phyloP scores from a whole-genome alignment of 2,797 vertebrate genomes.

The Lepus oiostolus region DNA sequence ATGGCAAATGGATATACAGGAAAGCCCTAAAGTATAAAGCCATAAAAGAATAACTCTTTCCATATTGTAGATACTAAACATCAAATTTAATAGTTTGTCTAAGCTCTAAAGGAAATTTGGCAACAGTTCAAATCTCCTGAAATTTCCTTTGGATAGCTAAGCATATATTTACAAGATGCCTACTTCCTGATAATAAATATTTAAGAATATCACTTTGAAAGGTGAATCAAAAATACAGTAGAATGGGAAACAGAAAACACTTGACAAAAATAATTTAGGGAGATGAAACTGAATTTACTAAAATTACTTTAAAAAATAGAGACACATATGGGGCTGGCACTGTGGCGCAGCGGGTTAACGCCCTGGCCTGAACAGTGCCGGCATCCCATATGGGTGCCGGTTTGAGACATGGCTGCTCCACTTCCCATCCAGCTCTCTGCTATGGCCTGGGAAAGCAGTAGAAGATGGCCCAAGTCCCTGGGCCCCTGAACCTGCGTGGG shows the following conservation, averaged over 20 bases:
- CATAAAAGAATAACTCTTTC: slow-evolving; percentile 20
- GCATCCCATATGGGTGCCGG: too few species aligned
- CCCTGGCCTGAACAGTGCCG: too few species aligned
- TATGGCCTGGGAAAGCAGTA: too few species aligned
- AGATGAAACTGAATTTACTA: slow-evolving; percentile 44
- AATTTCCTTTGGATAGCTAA: background rate
- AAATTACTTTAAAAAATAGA: slow-evolving; percentile 34
- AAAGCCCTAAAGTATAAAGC: background rate
- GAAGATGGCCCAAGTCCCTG: too few species aligned
- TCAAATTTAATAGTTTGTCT: background rate
- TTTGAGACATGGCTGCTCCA: too few species aligned
- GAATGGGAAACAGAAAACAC: background rate
- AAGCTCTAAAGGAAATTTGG: background rate
- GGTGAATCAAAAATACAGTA: slow-evolving; percentile 5
- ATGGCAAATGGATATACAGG: background rate
- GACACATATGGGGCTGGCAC: background rate
- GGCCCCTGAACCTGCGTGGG: too few species aligned
- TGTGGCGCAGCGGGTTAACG: too few species aligned
- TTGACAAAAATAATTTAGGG: slow-evolving; percentile 26
- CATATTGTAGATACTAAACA: background rate
- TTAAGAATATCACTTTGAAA: slow-evolving; percentile 30
- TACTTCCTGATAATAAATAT: background rate
- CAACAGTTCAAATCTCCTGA: background rate
- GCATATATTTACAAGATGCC: background rate
- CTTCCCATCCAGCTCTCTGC: too few species aligned